Percentiles rank a stretch among this genome's conserved stretches.
These are phyloP conservation scores for Lepetodrilus schrolli DNA, from an alignment of 2,888 invertebrate genomes.

Conservation along the genomic window DNA sequence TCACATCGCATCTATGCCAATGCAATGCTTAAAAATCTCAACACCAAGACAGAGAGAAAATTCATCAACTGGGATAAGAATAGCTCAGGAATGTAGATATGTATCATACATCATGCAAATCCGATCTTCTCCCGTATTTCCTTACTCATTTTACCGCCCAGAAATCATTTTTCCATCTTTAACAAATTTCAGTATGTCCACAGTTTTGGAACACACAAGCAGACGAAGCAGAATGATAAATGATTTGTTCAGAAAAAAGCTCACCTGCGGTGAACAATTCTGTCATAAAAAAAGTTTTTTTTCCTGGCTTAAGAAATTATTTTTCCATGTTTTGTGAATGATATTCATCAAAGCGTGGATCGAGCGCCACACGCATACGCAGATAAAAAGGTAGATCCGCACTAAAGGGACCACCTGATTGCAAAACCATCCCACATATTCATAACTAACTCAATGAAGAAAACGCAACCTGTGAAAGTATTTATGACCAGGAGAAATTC, in stretches of 20 bases:
- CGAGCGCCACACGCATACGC: background rate
- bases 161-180: constrained; percentile 20
- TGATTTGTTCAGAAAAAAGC: constrained; percentile 3
- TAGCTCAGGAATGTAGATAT: constrained; percentile 14
- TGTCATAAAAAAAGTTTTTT: constrained; percentile 22
- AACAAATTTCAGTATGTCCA: too few species aligned
- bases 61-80: constrained; percentile 11
- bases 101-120: constrained; percentile 24
- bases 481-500: background rate
- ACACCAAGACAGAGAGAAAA: constrained; percentile 11
- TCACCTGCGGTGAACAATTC: constrained; percentile 20
- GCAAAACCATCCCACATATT: background rate
- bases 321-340: constrained; percentile 21
- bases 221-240: constrained; percentile 6
- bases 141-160: background rate
- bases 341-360: constrained; percentile 16
- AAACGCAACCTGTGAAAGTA: constrained; percentile 3
- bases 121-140: background rate
- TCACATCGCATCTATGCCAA: background rate
- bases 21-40: background rate
- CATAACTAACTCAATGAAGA: constrained; percentile 14
- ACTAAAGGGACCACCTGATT: background rate
- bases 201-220: constrained; percentile 18
- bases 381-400: constrained; percentile 10
- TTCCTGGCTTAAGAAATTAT: constrained; percentile 4